These are phyloP conservation scores for Psylliodes chrysocephalus DNA, from an alignment of 2,888 invertebrate species.

Conservation along the genomic window DNA sequence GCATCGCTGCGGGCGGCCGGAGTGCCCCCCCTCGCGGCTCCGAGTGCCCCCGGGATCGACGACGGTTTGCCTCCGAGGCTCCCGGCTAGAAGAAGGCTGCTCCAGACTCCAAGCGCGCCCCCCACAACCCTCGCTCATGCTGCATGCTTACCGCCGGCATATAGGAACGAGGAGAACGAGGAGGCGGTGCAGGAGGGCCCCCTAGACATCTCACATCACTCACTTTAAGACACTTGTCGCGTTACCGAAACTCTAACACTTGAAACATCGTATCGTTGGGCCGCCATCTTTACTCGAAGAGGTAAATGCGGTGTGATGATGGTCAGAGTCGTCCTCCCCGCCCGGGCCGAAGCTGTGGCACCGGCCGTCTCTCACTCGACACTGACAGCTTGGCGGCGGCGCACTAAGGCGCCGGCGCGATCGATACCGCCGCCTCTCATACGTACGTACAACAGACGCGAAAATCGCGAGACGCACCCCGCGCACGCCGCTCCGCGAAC, in stretches of 20 bases:
- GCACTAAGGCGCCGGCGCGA: slow-evolving; percentile 58
- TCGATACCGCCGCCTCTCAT: slow-evolving; percentile 50
- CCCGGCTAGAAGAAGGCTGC: slow-evolving; percentile 66
- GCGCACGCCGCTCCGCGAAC: background rate
- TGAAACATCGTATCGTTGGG: slow-evolving; percentile 50
- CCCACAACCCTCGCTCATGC: slow-evolving; percentile 62
- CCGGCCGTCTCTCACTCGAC: slow-evolving; percentile 65
- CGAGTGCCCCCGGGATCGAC: slow-evolving; percentile 57
- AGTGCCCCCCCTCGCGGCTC: slow-evolving; percentile 73
- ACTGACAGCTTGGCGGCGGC: slow-evolving; percentile 60
- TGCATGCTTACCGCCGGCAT: slow-evolving; percentile 57
- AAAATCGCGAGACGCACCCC: slow-evolving; percentile 1
- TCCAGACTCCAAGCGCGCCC: slow-evolving; percentile 56
- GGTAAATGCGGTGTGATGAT: slow-evolving; percentile 49
- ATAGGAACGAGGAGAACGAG: slow-evolving; percentile 28
- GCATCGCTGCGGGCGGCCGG: slow-evolving; percentile 75
- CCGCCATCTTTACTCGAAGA: slow-evolving; percentile 63
- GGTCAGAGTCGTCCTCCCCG: slow-evolving; percentile 64
- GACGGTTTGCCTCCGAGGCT: slow-evolving; percentile 54
- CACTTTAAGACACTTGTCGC: slow-evolving; percentile 62
- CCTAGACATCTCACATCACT: slow-evolving; percentile 68
- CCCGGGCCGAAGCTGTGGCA: slow-evolving; percentile 65
- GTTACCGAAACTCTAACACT: slow-evolving; percentile 63
- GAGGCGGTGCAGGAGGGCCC: slow-evolving; percentile 48
- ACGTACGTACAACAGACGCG: background rate